Evolutionary conservation across 92 coral and sea anemone genomes (phyloP), one percentile per base, ranked within the genome.

Genomic region (Epizoanthus illoricatus): DNA sequence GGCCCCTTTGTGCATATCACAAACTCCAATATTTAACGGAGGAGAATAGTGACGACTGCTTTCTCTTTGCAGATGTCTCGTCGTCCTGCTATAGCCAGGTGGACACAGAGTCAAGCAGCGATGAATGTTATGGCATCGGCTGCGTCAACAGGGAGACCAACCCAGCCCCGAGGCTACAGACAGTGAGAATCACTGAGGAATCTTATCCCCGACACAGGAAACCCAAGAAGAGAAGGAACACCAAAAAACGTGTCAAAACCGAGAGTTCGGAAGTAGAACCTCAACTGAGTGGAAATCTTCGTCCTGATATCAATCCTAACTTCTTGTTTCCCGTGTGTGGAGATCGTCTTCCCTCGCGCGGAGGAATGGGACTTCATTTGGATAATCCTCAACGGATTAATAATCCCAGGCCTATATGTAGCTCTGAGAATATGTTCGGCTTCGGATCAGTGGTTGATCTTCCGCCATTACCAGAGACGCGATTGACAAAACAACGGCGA

Each of bases 121-220:
- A 78, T 20, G 82, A 78, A 4, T 78, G 82, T 15, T 78, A 41
- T 18, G 82, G 82, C 16, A 78, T 78, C 17, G 82, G 82, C 24
- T 78, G 82, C 5, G 82, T 78, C 0, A 78, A 78, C 60, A 78
- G 82, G 82, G 82, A 78, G 82, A 78, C 82, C 72, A 78, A 78
- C 19, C 82, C 82, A 2, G 65, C 82, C 40, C 82, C 82, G 1
- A 56, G 71, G 0, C 69, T 78, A 9, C 82, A 64, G 59, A 45
- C 42, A 18, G 82, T 78, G 6, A 78, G 71, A 42, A 78, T 78
- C 43, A 43, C 42, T 20, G 82, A 78, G 7, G 82, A 78, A 36
- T 24, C 82, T 21, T 78, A 76, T 58, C 70, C 71, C 60, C 64
- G 65, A 6, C 71, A 78, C 47, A 78, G 72, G 82, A 71, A 42